phyloP scores from a whole-genome alignment of 1,140 invertebrate species.

The Drosophila ambigua region DNA sequence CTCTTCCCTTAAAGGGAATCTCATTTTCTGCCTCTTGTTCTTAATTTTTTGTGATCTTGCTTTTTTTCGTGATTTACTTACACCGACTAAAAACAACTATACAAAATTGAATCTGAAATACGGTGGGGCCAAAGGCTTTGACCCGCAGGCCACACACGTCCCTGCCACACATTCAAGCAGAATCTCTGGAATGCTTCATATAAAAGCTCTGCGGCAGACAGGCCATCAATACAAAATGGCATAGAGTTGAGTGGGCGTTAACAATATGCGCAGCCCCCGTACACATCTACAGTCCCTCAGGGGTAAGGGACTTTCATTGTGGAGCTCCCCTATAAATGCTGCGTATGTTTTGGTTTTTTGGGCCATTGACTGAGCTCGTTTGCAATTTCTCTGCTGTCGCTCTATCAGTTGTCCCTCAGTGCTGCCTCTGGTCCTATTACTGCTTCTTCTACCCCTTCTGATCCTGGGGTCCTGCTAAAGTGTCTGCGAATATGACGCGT shows the following conservation, averaged over 20 bases:
- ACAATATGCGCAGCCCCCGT: slow-evolving; percentile 60
- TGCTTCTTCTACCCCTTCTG: slow-evolving; percentile 26
- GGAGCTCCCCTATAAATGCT: slow-evolving; percentile 77
- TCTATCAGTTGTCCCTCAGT: slow-evolving; percentile 55
- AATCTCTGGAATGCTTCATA: slow-evolving; percentile 76
- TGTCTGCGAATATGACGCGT: slow-evolving; percentile 80
- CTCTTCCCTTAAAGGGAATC: slow-evolving; percentile 1
- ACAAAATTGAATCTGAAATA: slow-evolving; percentile 69
- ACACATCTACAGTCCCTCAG: slow-evolving; percentile 10
- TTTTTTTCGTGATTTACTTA: slow-evolving; percentile 77
- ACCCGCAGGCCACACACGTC: slow-evolving; percentile 25
- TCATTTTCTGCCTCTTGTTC: slow-evolving; percentile 17
- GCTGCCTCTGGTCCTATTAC: slow-evolving; percentile 4
- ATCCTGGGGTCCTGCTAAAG: slow-evolving; percentile 68
- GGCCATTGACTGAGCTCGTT: slow-evolving; percentile 80
- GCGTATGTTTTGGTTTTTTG: slow-evolving; percentile 82
- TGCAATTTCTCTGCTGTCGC: slow-evolving; percentile 79
- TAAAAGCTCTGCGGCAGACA: slow-evolving; percentile 81
- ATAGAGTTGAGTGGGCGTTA: slow-evolving; percentile 81
- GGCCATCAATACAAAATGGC: slow-evolving; percentile 82
- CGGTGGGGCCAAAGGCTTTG: slow-evolving; percentile 70
- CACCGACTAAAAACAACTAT: slow-evolving; percentile 38
- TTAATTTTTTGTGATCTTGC: slow-evolving; percentile 59
- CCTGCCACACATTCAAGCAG: slow-evolving; percentile 37
- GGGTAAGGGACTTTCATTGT: slow-evolving; percentile 54